Percentiles rank a stretch among this genome's conserved stretches.
Conservation (phyloP, 2,113 vertebrate species). For the Sinosuthora webbiana region DNA sequence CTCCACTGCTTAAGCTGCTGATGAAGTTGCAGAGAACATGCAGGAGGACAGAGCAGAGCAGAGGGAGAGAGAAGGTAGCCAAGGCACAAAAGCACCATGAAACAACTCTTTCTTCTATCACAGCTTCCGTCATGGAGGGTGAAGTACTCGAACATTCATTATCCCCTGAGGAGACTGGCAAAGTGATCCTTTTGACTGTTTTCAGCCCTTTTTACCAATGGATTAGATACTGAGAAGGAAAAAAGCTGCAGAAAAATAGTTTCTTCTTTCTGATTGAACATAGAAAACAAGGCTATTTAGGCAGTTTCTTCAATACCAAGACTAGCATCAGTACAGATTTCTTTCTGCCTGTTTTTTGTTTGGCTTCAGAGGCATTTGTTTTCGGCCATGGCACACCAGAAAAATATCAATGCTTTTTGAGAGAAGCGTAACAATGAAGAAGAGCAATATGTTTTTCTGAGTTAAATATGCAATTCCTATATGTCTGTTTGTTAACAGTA, state of each 20-base stretch:
- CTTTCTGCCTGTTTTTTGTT: not conserved
- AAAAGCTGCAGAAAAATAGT: not conserved
- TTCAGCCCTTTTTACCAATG: not conserved
- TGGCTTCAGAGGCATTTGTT: not conserved
- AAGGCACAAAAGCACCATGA: not conserved
- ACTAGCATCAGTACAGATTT: not conserved
- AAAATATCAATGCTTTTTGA: not conserved
- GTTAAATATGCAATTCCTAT: not conserved
- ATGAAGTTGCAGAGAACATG: accelerated
- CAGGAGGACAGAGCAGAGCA: not conserved
- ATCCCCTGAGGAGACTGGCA: not conserved
- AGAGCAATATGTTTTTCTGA: not conserved
- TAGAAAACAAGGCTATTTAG: not conserved
- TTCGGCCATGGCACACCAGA: not conserved
- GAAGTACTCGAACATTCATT: not conserved
- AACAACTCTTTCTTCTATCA: not conserved
- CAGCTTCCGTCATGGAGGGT: not conserved
- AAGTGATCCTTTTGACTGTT: not conserved
- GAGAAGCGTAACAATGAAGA: not conserved
- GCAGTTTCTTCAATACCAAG: not conserved
- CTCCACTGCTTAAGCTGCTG: not conserved
- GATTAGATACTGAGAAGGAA: not conserved
- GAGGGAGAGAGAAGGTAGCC: not conserved
- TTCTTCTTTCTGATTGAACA: not conserved
- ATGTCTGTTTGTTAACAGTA: not conserved